A percentile compares a stretch with the other conserved stretches of the same genome.
phyloP scores from a whole-genome alignment of 2,113 vertebrate genomes.

The Caranx ignobilis region DNA sequence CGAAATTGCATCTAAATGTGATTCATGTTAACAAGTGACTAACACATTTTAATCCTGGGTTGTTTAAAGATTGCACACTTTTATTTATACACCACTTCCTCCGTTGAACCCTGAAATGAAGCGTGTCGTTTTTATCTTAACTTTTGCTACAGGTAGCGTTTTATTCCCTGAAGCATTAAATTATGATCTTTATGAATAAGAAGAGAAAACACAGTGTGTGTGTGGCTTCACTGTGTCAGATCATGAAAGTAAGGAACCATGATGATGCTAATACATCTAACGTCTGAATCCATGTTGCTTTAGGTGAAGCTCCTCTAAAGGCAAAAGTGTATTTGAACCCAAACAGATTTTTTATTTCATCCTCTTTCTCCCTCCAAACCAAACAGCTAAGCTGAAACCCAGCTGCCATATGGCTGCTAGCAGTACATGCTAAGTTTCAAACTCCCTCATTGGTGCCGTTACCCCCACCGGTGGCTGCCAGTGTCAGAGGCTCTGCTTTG shows the following conservation, averaged over 20 bases:
- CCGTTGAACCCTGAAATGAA: too few species aligned
- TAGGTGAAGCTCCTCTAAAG: background rate
- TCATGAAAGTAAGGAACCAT: background rate
- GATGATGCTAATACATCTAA: background rate
- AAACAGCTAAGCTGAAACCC: slow-evolving; percentile 37
- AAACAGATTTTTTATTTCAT: slow-evolving; percentile 42
- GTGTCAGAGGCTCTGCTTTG: slow-evolving; percentile 50
- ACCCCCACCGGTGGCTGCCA: slow-evolving; percentile 27
- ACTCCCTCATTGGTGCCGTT: slow-evolving; percentile 23
- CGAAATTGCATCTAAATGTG: too few species aligned
- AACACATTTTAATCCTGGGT: too few species aligned
- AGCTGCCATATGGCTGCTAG: slow-evolving; percentile 55
- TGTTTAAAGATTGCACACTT: too few species aligned
- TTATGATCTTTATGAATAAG: background rate
- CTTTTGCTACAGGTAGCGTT: too few species aligned
- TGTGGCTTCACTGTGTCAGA: background rate
- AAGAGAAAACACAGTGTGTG: background rate
- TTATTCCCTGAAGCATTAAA: too few species aligned
- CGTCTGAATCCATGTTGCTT: background rate
- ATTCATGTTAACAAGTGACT: too few species aligned
- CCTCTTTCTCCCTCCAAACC: background rate
- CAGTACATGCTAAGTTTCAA: slow-evolving; percentile 12
- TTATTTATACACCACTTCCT: too few species aligned
- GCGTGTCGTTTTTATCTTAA: too few species aligned
- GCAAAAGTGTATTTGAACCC: background rate